Base-by-base conservation (phyloP, 2,113 vertebrate genomes). In the Hippocampus zosterae region DNA sequence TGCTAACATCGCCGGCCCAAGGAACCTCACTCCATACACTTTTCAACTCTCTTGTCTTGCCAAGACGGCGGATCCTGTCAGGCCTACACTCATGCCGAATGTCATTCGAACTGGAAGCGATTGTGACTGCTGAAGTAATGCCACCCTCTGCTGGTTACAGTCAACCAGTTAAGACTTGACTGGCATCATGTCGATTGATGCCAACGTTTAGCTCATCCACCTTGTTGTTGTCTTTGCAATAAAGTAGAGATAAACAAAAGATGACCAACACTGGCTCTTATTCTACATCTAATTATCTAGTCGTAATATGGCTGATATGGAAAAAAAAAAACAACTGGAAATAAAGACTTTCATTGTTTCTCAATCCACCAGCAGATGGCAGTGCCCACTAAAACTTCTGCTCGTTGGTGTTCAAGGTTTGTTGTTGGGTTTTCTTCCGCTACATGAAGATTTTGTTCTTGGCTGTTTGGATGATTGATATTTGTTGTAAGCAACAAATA, bases 281-380 rank as follows among this genome's bases (percentile, higher is more conserved):
- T 8, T 52, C 18, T 23, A 48, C 46, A n/a, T 8, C 52, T 2
- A 3, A 55, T 55, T n/a, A 55, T 23, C 2, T n/a, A 55, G n/a
- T n/a, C 10, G 8, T n/a, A 2, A 55, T 2, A 23, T 53, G 50
- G 19, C 7, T 53, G 1, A 29, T 29, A 23, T 57, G 8, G 3
- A 8, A 61, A 21, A 61, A 0, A 37, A 19, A 8, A 19, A 16
- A 23, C 46, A 27, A 21, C 23, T 52, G 56, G 19, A 56, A 13
- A 57, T 70, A 1, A 61, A 13, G 37, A 71, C 37, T n/a, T n/a
- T 19, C 53, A 55, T 10, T 5, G 5, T 66, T 62, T 3, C 15
- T 40, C 23, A 19, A 25, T 29, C 13, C 18, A 72, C 81, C 85
- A 85, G 76, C 74, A 87, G 87, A 76, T 69, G 85, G 72, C 85